These are phyloP conservation scores for mouse (Mus musculus) DNA, from an alignment of 2,113 vertebrate species.

Conservation along the genomic window GRCm39 chr17:7722501-7723000, in stretches of 20 bases:
- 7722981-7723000: background rate
- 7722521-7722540: too few species aligned
- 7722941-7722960: background rate
- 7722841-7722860: background rate
- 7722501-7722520: too few species aligned
- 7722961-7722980: background rate
- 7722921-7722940: background rate
- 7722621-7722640: too few species aligned
- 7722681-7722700: too few species aligned
- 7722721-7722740: background rate
- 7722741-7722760: background rate
- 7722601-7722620: too few species aligned
- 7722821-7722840: background rate
- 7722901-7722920: background rate
- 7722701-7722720: background rate
- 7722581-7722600: too few species aligned
- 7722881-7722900: background rate
- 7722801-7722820: background rate
- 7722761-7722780: background rate
- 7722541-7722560: too few species aligned
- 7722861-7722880: background rate
- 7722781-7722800: background rate
- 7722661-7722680: too few species aligned
- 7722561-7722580: too few species aligned
- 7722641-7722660: too few species aligned